Base-by-base conservation (phyloP, 2,797 vertebrate species). In the Thalassophryne amazonica region DNA sequence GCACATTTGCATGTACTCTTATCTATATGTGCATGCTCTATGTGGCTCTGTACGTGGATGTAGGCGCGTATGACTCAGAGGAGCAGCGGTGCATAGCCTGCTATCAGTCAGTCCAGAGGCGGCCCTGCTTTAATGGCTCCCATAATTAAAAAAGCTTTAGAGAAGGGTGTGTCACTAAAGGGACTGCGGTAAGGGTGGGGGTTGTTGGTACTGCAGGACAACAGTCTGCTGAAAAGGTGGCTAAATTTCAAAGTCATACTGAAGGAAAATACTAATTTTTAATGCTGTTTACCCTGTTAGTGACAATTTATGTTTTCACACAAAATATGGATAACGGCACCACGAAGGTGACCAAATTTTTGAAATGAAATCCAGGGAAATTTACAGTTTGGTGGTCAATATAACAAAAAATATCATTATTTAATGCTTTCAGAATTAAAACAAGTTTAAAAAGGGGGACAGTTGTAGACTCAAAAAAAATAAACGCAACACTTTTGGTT, bases 71-170 rank as follows among this genome's bases (percentile, higher is more conserved):
- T 41, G 64, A 37, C 76, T 61, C 76, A 55, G 29, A 60, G 71
- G 78, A 64, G 73, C 67, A 72, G 64, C 2, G 61, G 71, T 77
- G 61, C 63, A 55, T 74, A 38, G 34, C 20, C 51, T 40, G 15
- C 57, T 59, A 71, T 80, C 69, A 62, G 41, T 73, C 73, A 60
- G 67, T 23, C 22, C 38, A 52, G 59, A 80, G 73, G 62, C 62
- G 71, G 59, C 52, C 51, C 16, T 52, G 25, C 67, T 69, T 77
- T 88, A 89, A 88, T 86, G 83, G 81, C 61, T 65, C 75, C 80
- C 78, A 81, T 88, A 88, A 89, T 90, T 89, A 87, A 89, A 89
- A 91, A 90, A 89, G 88, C 88, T 89, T 91, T 89, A 90, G 87
- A 78, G 67, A 47, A 81, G 73, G 86, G 71, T 74, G 81, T 65